These are phyloP conservation scores for Abrostola triplasia DNA, from an alignment of 2,888 invertebrate genomes.

Conservation along the genomic window DNA sequence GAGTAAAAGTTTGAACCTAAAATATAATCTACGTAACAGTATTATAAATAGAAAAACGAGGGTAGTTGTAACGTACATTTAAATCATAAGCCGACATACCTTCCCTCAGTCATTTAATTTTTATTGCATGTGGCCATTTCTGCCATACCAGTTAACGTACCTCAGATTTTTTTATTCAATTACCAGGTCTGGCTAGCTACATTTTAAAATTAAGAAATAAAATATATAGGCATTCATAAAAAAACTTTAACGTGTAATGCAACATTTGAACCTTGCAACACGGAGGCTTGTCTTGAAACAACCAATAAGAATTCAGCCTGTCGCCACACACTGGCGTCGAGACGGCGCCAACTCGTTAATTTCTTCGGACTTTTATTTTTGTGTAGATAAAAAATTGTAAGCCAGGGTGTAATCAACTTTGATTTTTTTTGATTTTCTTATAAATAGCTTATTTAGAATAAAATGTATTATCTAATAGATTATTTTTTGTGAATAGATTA, in stretches of 20 bases:
- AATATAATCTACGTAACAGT: background rate
- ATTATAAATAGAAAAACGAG: conserved; percentile 15
- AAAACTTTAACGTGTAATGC: conserved; percentile 13
- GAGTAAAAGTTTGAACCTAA: conserved; percentile 53
- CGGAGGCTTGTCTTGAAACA: conserved; percentile 69
- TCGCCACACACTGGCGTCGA: conserved; percentile 63
- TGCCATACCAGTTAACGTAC: no score
- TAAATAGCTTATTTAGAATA: no score
- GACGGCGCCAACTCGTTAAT: conserved; percentile 65
- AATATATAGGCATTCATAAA: conserved; percentile 15
- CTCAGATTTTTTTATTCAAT: no score
- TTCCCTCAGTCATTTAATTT: background rate
- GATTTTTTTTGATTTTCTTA: background rate
- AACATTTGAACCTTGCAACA: conserved; percentile 23
- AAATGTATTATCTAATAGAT: no score
- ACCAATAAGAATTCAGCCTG: conserved; percentile 70
- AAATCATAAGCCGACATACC: background rate
- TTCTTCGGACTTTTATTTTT: conserved; percentile 38
- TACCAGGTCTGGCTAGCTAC: background rate
- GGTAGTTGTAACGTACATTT: conserved; percentile 32
- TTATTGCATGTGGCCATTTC: background rate
- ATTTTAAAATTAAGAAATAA: background rate
- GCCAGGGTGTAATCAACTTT: conserved; percentile 5
- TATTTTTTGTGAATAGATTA: no score
- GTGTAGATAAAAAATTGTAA: conserved; percentile 18